Base-by-base conservation (phyloP, 2,888 invertebrate species). In the Bhutanitis thaidina region DNA sequence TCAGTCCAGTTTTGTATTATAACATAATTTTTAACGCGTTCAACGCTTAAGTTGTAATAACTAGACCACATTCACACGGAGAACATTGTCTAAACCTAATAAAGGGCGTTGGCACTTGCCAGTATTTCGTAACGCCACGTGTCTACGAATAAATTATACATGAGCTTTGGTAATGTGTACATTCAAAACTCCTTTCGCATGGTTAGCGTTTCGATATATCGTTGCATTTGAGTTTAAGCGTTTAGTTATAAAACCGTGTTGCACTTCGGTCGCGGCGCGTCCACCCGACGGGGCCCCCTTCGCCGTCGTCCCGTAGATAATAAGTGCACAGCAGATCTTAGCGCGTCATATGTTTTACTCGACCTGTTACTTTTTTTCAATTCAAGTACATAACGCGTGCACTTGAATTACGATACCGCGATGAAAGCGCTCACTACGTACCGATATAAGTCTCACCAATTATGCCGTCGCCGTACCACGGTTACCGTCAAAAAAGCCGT, bases 241-340 rank as follows among this genome's bases (percentile, higher is more conserved):
- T 39, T 50, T 34, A 13, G 49, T 41, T 41, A 51, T 29, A 45
- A 51, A 40, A 57, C 45, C 57, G 64, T 56, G 58, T 45, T 65
- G 78, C 79, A 78, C 70, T 77, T 77, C 59, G 72, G 71, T 70
- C 63, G 62, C 64, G 67, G 7, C 66, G 74, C 71, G 74, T 75
- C 83, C 87, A 86, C 86, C 75, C 55, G 72, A 67, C 76, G 77
- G 81, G 80, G 86, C 73, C 86, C 71, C 59, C 61, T 57, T 63
- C 59, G 62, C 66, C 59, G 57, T 59, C 68, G 71, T 70, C 74
- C 71, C 75, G 80, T 79, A 76, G 85, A 84, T 84, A 82, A 79
- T 76, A 76, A 81, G 74, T 81, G 81, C 80, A 78, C 71, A 71
- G 65, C 69, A 71, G 77, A 75, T 79, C 78, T 78, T 71, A 65